Base-by-base conservation (phyloP, 1,140 invertebrate genomes). In the Aphaenogaster floridana region DNA sequence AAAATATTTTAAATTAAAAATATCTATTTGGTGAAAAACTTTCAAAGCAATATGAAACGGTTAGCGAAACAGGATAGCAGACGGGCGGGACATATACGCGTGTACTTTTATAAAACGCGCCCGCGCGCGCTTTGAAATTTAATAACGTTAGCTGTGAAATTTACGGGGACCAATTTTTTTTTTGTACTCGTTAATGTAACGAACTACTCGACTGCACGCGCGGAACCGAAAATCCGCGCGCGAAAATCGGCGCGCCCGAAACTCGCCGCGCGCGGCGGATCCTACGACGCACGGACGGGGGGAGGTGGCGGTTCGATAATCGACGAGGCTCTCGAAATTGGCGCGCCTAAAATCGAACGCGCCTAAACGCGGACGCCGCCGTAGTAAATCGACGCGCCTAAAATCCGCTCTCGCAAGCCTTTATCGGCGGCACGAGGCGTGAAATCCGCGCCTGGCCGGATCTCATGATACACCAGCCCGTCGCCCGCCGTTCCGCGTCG, bases 1-100 rank as follows among this genome's bases (percentile, higher is more conserved):
- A 76, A 76, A 84, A 84, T 76, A n/a, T 84, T 83, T 83, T 48
- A 34, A 84, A 76, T 84, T 76, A 17, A 61, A 84, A 84, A 74
- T 74, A 83, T 48, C 69, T 59, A 39, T 83, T 50, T 13, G 69
- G 42, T 13, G 71, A 50, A 74, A 50, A 74, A 50, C 17, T 34
- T 28, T 61, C 28, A 63, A 84, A 61, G 80, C 52, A 61, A 84
- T 83, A 74, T 61, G 69, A 84, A 84, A 61, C 69, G 42, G 28
- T 84, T 76, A 61, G 28, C 69, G 80, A 84, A 76, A 84, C 17
- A 54, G 52, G 54, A 84, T 84, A 84, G 63, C 54, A 84, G 69
- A 15, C 17, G 15, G 3, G 39, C 6, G 17, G 52, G 9, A 28
- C 52, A 0, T 57, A 45, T 15, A 21, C 28, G 54, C 42, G 34